Base-by-base conservation (phyloP, 2,797 vertebrate species). In the Rhinichthys osculus region DNA sequence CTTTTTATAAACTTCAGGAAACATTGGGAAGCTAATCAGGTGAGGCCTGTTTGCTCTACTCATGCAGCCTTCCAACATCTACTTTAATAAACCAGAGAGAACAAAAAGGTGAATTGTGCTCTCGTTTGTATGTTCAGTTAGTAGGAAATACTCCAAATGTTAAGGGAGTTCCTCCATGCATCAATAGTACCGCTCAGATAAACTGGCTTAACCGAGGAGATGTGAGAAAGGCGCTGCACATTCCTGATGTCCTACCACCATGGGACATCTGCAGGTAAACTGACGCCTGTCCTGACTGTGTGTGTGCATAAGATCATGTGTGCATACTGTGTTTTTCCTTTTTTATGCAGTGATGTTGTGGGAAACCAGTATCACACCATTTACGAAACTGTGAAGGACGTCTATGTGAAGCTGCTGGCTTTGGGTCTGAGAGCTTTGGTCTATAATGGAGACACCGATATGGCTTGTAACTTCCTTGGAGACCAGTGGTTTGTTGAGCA, bases 381-480 rank as follows among this genome's bases (percentile, higher is more conserved):
- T 71, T 96, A 96, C 84, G 0, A 7, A 3, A 94, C 93, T 0
- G 52, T 96, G 90, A 94, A 92, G 88, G 91, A 90, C 0, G 90
- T 93, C 3, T 96, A 96, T 78, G 78, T 92, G 86, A 95, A 96
- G 92, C 90, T 96, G 85, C 92, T 96, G 64, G 90, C 92, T 66
- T 77, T 92, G 87, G 93, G 92, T 35, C 85, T 95, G 30, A 90
- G 92, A 59, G 93, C 89, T 0, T 93, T 96, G 6, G 94, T 96
- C 87, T 96, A 96, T 91, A 96, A 96, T 6, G 96, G 96, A 81
- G 96, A 96, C 91, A 96, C 95, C 0, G 96, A 96, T 90, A 96
- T 96, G 95, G 94, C 94, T 88, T 96, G 95, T 90, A 96, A 96
- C 92, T 96, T 95, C 90, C 90, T 96, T 85, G 96, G 96, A 71